Base-by-base conservation (phyloP, 2,888 invertebrate species). In the Adelphocoris suturalis region DNA sequence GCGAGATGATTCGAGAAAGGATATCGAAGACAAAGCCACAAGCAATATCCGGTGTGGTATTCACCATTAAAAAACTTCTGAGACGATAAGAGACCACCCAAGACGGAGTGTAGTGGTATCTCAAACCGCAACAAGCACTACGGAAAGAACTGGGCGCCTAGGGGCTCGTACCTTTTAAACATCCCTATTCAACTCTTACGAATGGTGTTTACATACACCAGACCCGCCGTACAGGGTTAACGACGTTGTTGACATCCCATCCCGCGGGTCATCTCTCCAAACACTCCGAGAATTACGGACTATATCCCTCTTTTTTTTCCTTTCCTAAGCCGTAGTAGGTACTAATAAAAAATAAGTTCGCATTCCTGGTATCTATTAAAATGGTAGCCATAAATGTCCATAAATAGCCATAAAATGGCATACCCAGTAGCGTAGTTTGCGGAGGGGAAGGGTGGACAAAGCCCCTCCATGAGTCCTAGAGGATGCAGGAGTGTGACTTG, bases 31-130 rank as follows among this genome's bases (percentile, higher is more conserved):
- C n/a, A 37, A 37, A 52, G 61, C 61, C 19, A n/a, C 19, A 13
- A 68, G 68, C n/a, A 68, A 23, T 61, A 61, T 61, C 61, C 61
- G 61, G 61, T 61, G 61, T 19, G 61, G 61, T 61, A 52, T 52
- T 52, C 52, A 52, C 52, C n/a, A 61, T 61, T 61, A 61, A 61
- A 61, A 61, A 61, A 3, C 52, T 16, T 14, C 7, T 52, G n/a
- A 9, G 61, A 61, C 16, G 61, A 19, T n/a, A 7, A 19, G 61
- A 61, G 61, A 61, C 61, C 61, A 61, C 61, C 61, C 61, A 61
- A n/a, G 61, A 19, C 3, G 52, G 0, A 0, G 0, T n/a, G n/a
- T 57, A 7, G 57, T 57, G 19, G 57, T 57, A 57, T n/a, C 57
- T 57, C 57, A n/a, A n/a, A 7, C n/a, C 57, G 7, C 57, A n/a